Conservation (phyloP, 2,888 invertebrate genomes). For the Habrosyne pyritoides region DNA sequence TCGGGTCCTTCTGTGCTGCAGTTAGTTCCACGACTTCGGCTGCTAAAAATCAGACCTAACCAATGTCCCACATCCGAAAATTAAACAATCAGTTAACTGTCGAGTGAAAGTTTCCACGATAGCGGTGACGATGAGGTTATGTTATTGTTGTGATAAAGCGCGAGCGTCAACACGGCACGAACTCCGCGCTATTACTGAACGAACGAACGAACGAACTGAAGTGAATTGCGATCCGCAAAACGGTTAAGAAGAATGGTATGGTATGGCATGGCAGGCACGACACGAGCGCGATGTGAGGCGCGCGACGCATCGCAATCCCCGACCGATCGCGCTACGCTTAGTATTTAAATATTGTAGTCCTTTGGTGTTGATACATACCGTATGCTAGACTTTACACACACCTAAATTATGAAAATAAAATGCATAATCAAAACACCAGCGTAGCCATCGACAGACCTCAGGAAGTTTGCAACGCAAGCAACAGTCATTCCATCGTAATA, state of each 20-base stretch:
- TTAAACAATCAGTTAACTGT: conserved; percentile 18
- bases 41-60: not conserved
- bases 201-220: conserved; percentile 30
- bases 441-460: no score
- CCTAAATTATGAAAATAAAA: no score
- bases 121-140: conserved; percentile 60
- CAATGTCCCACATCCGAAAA: conserved; percentile 19
- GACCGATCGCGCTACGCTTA: no score
- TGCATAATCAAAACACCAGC: no score
- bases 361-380: no score
- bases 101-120: conserved; percentile 61
- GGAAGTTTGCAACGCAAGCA: no score
- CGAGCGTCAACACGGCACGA: conserved; percentile 48
- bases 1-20: conserved; percentile 14
- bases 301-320: not conserved
- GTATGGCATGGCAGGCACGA: conserved; percentile 18
- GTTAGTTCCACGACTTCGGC: conserved; percentile 6
- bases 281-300: conserved; percentile 6
- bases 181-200: conserved; percentile 58
- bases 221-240: conserved; percentile 43
- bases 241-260: conserved; percentile 27
- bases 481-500: no score
- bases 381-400: no score
- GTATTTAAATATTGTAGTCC: no score
- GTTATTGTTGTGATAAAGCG: conserved; percentile 57